phyloP scores from a whole-genome alignment of 2,888 invertebrate species.

The Uloborus plumipes region DNA sequence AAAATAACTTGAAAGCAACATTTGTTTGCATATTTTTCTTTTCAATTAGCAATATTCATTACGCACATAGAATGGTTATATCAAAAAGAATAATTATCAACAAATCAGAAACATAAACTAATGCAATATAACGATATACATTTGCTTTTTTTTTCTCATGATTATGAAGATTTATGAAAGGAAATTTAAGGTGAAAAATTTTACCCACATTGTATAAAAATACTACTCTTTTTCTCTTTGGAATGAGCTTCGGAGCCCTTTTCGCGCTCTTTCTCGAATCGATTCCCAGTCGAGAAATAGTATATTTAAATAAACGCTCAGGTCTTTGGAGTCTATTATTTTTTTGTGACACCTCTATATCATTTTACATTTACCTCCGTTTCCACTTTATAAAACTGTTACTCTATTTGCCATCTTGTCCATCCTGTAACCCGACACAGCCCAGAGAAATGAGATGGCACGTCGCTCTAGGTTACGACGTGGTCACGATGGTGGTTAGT shows the following conservation, averaged over 20 bases:
- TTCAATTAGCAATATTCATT: too few species aligned
- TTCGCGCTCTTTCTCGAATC: constrained; percentile 1
- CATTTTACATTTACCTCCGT: constrained; percentile 26
- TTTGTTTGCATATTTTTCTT: too few species aligned
- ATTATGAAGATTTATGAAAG: too few species aligned
- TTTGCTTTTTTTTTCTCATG: too few species aligned
- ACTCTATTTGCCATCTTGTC: constrained; percentile 33
- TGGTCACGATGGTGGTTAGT: constrained; percentile 58
- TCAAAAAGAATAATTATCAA: too few species aligned
- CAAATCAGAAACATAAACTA: too few species aligned
- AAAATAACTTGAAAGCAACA: too few species aligned
- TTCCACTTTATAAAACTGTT: constrained; percentile 32
- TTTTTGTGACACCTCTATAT: constrained; percentile 23
- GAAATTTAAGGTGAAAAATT: too few species aligned
- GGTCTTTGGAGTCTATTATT: constrained; percentile 33
- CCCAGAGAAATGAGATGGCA: constrained; percentile 10
- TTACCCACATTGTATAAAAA: too few species aligned
- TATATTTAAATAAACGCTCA: constrained; percentile 32
- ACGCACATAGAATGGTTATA: too few species aligned
- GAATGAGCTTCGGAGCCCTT: constrained; percentile 23
- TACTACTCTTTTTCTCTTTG: too few species aligned
- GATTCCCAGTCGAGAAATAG: constrained; percentile 29
- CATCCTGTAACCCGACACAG: constrained; percentile 12
- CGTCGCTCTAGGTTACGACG: constrained; percentile 47
- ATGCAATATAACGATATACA: too few species aligned